These are phyloP conservation scores for Torymus texanus DNA, from an alignment of 2,888 invertebrate genomes.

Conservation along the genomic window DNA sequence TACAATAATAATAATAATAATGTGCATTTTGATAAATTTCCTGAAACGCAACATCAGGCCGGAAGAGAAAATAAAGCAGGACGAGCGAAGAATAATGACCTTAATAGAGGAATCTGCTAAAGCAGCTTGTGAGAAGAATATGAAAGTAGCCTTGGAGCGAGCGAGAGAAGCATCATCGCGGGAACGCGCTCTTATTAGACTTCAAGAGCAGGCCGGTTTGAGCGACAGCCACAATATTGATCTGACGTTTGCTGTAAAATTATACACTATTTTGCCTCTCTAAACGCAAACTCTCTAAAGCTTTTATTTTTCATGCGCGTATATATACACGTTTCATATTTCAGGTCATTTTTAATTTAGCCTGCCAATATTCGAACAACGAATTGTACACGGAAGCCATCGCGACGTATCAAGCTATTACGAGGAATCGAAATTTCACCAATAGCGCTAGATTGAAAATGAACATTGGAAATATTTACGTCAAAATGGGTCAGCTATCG, in stretches of 20 bases:
- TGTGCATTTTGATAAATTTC: too few relatives aligned
- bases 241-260: conserved; percentile 90
- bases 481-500: conserved; percentile 93
- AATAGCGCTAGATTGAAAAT: conserved; percentile 95
- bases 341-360: conserved; percentile 96
- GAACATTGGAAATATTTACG: conserved; percentile 99
- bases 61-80: conserved; percentile 91
- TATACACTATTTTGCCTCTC: neutral
- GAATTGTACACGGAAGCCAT: conserved; percentile 97
- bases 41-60: conserved; percentile 78
- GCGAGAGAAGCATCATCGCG: conserved; percentile 97
- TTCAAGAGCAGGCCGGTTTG: conserved; percentile 93
- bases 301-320: neutral
- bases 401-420: conserved; percentile 95
- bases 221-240: conserved; percentile 96
- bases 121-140: conserved; percentile 80
- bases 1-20: too few relatives aligned
- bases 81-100: conserved; percentile 92
- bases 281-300: neutral
- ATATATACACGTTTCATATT: conserved; percentile 57
- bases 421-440: conserved; percentile 93
- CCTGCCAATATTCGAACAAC: conserved; percentile 94
- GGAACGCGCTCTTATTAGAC: conserved; percentile 90
- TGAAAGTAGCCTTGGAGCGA: conserved; percentile 85
- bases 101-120: conserved; percentile 93